A percentile compares a stretch with the other conserved stretches of the same genome.
Conservation (phyloP, 2,888 invertebrate species). For the Arctia plantaginis region DNA sequence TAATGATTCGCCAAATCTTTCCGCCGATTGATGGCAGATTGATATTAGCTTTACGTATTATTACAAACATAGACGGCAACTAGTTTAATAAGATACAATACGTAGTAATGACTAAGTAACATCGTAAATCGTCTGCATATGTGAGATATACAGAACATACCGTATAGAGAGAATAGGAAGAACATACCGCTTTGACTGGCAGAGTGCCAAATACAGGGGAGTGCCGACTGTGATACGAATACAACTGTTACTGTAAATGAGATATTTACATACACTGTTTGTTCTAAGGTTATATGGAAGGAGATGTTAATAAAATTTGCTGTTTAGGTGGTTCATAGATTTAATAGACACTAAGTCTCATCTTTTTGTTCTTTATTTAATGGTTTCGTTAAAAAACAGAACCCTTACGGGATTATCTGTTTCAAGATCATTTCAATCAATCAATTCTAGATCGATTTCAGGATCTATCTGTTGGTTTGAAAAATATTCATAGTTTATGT, state of each 20-base stretch:
- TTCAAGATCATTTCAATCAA: too few species aligned
- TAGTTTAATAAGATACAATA: slow-evolving; percentile 3
- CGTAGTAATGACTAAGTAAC: slow-evolving; percentile 9
- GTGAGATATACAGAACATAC: slow-evolving; percentile 10
- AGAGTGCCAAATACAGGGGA: slow-evolving; percentile 35
- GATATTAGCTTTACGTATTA: too few species aligned
- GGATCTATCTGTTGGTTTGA: too few species aligned
- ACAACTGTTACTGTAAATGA: slow-evolving; percentile 18
- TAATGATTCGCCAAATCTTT: too few species aligned
- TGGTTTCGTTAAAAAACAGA: too few species aligned
- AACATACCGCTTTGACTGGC: slow-evolving; percentile 34
- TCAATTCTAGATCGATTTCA: too few species aligned
- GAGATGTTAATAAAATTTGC: neutral
- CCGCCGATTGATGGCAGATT: too few species aligned
- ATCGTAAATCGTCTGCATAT: slow-evolving; percentile 24
- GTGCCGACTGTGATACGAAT: slow-evolving; percentile 37
- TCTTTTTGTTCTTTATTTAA: too few species aligned
- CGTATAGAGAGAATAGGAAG: neutral
- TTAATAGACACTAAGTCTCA: neutral
- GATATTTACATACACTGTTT: slow-evolving; percentile 1
- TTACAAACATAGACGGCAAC: neutral
- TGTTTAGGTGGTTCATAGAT: neutral
- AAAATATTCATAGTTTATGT: too few species aligned
- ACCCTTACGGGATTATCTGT: too few species aligned
- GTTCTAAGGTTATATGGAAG: neutral